These are phyloP conservation scores for Acrocyrtus sp. DNA, from an alignment of 2,888 invertebrate species.

Conservation along the genomic window DNA sequence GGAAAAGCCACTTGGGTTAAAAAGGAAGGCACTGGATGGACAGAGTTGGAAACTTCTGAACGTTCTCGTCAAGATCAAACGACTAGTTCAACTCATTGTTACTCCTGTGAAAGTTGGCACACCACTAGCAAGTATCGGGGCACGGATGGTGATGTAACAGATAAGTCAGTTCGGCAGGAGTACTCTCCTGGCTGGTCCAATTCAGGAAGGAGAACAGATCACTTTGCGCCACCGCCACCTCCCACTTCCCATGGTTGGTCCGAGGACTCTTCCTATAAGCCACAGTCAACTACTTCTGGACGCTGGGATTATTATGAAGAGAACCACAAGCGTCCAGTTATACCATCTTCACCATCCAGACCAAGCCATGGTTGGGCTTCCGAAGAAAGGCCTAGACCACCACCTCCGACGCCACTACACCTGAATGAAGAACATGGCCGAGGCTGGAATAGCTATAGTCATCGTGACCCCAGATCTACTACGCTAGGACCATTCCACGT, in stretches of 20 bases:
- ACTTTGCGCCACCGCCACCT: not conserved
- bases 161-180: no score
- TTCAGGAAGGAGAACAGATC: no score
- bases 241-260: no score
- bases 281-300: constrained; percentile 3
- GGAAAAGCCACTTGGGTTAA: constrained; percentile 43
- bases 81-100: constrained; percentile 9
- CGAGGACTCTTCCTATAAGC: constrained; percentile 6
- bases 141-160: constrained; percentile 4
- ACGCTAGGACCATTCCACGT: constrained; percentile 39
- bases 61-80: not conserved
- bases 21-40: constrained; percentile 12
- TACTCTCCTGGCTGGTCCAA: no score
- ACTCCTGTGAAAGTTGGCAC: constrained; percentile 38
- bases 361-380: no score
- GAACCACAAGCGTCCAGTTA: not conserved
- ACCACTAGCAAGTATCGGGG: no score
- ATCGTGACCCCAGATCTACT: constrained; percentile 29
- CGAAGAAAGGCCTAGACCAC: not conserved
- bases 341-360: no score
- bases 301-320: no score
- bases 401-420: constrained; percentile 14
- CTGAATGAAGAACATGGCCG: constrained; percentile 18
- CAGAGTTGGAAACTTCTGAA: not conserved
- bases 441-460: constrained; percentile 9